Percentiles rank a stretch among this genome's conserved stretches.
Conservation (phyloP, 2,113 vertebrate species). For the Tragelaphus scriptus region DNA sequence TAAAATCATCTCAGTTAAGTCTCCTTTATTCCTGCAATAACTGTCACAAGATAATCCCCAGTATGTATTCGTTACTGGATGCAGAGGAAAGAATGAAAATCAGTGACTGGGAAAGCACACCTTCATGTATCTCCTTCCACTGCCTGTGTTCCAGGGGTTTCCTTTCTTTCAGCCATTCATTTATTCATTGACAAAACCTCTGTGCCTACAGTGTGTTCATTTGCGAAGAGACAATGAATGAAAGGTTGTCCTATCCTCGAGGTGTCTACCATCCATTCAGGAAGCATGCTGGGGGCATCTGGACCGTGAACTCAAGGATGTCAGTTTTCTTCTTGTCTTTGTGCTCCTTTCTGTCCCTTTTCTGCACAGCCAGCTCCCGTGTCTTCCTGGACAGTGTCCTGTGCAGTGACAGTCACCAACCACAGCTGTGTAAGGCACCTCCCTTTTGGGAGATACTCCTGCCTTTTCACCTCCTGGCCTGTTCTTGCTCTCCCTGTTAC, state of each 20-base stretch:
- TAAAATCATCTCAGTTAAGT: background rate
- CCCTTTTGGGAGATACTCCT: background rate
- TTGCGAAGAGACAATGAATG: background rate
- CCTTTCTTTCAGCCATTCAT: background rate
- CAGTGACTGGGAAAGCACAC: background rate
- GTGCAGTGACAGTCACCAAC: background rate
- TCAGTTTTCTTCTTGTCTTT: background rate
- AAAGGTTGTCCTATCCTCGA: background rate
- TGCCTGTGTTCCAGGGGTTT: background rate
- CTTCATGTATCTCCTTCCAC: background rate
- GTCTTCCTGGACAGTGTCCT: fast-evolving
- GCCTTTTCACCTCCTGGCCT: background rate
- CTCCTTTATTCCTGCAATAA: background rate
- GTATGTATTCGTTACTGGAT: fast-evolving
- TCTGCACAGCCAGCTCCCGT: background rate
- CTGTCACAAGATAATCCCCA: background rate
- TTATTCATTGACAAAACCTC: background rate
- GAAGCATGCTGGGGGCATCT: background rate
- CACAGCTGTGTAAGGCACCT: background rate
- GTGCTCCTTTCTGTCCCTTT: background rate
- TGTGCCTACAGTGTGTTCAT: fast-evolving
- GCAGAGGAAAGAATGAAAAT: background rate
- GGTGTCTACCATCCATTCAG: no score
- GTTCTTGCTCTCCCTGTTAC: background rate
- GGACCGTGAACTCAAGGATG: fast-evolving